Conservation (phyloP, 2,797 vertebrate species). For the Urophycis tenuis region DNA sequence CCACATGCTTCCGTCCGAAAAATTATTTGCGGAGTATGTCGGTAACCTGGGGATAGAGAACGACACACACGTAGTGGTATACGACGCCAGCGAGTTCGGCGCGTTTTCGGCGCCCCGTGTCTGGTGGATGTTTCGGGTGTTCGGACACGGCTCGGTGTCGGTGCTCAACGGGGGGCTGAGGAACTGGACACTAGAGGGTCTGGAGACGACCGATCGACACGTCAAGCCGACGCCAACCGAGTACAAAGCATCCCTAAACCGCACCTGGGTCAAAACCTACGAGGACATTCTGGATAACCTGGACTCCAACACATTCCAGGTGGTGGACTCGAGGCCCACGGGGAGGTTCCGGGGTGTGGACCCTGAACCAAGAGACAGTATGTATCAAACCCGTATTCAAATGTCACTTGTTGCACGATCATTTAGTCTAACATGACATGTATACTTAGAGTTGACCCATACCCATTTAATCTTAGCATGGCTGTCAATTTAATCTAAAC, state of each 20-base stretch:
- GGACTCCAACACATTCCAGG: conserved; percentile 74
- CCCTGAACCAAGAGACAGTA: conserved; percentile 83
- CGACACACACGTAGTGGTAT: conserved; percentile 87
- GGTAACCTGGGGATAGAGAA: conserved; percentile 79
- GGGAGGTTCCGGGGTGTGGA: conserved; percentile 79
- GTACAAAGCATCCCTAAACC: conserved; percentile 51
- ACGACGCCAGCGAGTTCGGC: conserved; percentile 83
- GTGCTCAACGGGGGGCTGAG: conserved; percentile 87
- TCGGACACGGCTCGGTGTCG: conserved; percentile 83
- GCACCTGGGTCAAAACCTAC: conserved; percentile 78
- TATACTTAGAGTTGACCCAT: neutral
- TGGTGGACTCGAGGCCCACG: conserved; percentile 80
- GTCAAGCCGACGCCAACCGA: conserved; percentile 54
- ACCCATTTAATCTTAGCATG: too few species aligned
- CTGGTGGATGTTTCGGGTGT: conserved; percentile 97
- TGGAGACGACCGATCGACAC: conserved; percentile 42
- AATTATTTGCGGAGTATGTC: conserved; percentile 76
- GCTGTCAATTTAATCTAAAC: too few species aligned
- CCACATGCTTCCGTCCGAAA: conserved; percentile 81
- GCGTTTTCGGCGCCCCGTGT: conserved; percentile 82
- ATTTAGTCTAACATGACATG: neutral
- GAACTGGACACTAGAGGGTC: conserved; percentile 78
- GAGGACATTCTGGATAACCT: conserved; percentile 82
- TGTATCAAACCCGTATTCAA: conserved; percentile 33
- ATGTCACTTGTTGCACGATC: neutral